These are phyloP conservation scores for Hypena proboscidalis DNA, from an alignment of 2,888 invertebrate genomes.

Conservation along the genomic window DNA sequence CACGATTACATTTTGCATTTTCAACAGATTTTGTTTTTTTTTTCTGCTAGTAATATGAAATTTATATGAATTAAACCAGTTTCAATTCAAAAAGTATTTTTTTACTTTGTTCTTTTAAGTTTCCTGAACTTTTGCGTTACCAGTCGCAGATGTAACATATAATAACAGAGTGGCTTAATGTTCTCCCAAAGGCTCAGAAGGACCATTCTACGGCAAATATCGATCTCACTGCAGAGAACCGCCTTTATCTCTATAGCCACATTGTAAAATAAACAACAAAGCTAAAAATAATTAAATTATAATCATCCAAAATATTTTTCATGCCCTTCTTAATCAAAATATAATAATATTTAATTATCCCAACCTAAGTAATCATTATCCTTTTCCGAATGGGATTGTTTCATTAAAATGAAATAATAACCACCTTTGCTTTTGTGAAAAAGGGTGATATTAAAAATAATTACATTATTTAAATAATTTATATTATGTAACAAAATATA, in stretches of 20 bases:
- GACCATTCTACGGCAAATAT: conserved; percentile 1
- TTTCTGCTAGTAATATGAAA: too few relatives aligned
- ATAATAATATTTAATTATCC: conserved; percentile 22
- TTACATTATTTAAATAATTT: too few relatives aligned
- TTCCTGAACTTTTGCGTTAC: neutral
- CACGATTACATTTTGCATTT: too few relatives aligned
- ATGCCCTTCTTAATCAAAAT: conserved; percentile 11
- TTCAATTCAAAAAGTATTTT: too few relatives aligned
- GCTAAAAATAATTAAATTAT: conserved; percentile 11
- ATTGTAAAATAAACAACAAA: neutral
- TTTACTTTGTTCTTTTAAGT: too few relatives aligned
- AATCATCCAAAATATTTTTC: conserved; percentile 8
- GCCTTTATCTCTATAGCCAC: too few relatives aligned
- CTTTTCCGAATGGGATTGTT: conserved; percentile 24
- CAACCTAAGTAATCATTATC: conserved; percentile 22
- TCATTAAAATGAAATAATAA: conserved; percentile 21
- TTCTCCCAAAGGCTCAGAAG: neutral
- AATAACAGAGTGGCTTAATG: conserved; percentile 1
- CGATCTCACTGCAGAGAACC: neutral
- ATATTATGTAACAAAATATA: too few relatives aligned
- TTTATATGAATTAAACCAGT: too few relatives aligned
- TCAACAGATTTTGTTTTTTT: too few relatives aligned
- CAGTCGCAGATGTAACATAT: neutral
- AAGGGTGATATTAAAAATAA: conserved; percentile 8
- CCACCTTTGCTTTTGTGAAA: conserved; percentile 3